Evolutionary conservation across 2,888 invertebrate genomes (phyloP).

Genomic region (Tiphia femorata): DNA sequence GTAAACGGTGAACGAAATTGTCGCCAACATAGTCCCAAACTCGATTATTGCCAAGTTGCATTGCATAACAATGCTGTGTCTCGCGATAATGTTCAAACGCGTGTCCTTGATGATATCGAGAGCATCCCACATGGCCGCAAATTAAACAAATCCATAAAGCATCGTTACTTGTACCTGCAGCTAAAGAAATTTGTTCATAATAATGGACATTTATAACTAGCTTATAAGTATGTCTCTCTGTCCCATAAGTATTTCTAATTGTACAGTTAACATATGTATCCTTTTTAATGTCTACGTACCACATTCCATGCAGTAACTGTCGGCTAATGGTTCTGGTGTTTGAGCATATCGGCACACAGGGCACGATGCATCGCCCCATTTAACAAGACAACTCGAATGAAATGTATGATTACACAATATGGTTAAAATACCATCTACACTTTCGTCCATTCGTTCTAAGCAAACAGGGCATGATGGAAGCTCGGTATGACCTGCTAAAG

Average conservation of each 20-base stretch:
- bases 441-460: conserved; percentile 98
- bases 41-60: conserved; percentile 95
- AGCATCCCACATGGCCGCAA: conserved; percentile 98
- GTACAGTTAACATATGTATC: no score
- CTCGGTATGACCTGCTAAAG: conserved; percentile 88
- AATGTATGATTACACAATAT: conserved; percentile 99
- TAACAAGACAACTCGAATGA: conserved; percentile 93
- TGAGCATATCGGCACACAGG: conserved; percentile 95
- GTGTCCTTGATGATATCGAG: conserved; percentile 90
- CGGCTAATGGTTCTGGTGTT: conserved; percentile 83
- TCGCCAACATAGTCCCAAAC: conserved; percentile 99
- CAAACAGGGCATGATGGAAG: conserved; percentile 98
- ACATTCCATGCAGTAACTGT: conserved; percentile 80
- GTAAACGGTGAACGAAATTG: conserved; percentile 94
- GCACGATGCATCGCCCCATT: conserved; percentile 98
- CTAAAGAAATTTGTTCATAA: conserved; percentile 32
- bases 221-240: neutral
- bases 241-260: neutral
- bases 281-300: conserved; percentile 61
- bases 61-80: conserved; percentile 96
- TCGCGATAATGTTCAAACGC: conserved; percentile 96
- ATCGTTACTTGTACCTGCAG: conserved; percentile 73
- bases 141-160: conserved; percentile 99
- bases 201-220: neutral
- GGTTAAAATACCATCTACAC: conserved; percentile 96